phyloP scores from a whole-genome alignment of 2,113 vertebrate genomes.

The Mirounga angustirostris region DNA sequence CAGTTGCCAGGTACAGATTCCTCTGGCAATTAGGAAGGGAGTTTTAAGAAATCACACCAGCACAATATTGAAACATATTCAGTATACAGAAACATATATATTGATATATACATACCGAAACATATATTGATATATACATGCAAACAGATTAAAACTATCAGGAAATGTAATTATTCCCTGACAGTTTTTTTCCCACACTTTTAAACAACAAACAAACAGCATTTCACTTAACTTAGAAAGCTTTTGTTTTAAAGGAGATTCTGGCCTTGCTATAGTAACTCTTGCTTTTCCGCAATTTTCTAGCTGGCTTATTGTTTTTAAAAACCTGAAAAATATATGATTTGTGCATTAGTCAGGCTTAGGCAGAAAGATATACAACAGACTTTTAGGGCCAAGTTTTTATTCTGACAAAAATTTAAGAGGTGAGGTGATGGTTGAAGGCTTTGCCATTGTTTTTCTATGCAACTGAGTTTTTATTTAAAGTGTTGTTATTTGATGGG shows the following conservation, averaged over 20 bases:
- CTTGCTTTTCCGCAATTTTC: slow-evolving; percentile 56
- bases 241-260: slow-evolving; percentile 34
- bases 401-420: background rate
- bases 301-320: slow-evolving; percentile 32
- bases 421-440: background rate
- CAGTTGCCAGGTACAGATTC: slow-evolving; percentile 5
- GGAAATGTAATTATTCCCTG: slow-evolving; percentile 54
- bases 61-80: slow-evolving; percentile 7
- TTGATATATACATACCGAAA: too few species aligned
- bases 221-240: slow-evolving; percentile 45
- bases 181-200: background rate
- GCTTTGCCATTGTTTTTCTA: background rate
- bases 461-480: background rate
- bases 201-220: background rate
- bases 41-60: slow-evolving; percentile 54
- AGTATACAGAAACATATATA: background rate
- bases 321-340: background rate
- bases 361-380: background rate
- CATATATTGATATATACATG: background rate
- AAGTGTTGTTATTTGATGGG: background rate
- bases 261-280: background rate
- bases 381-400: slow-evolving; percentile 22
- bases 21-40: slow-evolving; percentile 59
- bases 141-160: slow-evolving; percentile 60
- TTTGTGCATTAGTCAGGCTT: background rate